These are phyloP conservation scores for Notospermus geniculatus DNA, from an alignment of 1,140 invertebrate species.

Conservation along the genomic window DNA sequence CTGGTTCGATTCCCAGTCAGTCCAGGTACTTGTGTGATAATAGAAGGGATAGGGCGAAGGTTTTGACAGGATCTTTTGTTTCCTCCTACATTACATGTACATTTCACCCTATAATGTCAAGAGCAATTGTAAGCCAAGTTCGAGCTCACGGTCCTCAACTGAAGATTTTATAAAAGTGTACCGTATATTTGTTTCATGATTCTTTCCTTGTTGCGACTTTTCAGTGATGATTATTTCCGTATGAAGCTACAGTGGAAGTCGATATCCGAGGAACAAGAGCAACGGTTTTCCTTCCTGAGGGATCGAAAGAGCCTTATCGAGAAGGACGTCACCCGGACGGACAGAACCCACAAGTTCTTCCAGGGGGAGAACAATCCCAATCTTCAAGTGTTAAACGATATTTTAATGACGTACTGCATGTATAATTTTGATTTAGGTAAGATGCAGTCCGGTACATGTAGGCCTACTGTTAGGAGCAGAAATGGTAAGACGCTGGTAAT, in stretches of 20 bases:
- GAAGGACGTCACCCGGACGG: slow-evolving; percentile 96
- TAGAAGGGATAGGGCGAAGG: too few relatives aligned
- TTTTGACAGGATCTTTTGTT: too few relatives aligned
- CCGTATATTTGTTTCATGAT: not conserved
- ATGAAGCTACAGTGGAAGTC: slow-evolving; percentile 98
- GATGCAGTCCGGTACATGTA: slow-evolving; percentile 18
- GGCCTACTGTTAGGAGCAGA: too few relatives aligned
- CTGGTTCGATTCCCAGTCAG: too few relatives aligned
- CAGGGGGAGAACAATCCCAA: slow-evolving; percentile 89
- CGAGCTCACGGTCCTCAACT: not conserved
- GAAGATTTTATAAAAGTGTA: slow-evolving; percentile 12
- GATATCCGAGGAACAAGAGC: slow-evolving; percentile 83
- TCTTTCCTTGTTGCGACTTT: slow-evolving; percentile 23
- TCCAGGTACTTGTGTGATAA: too few relatives aligned
- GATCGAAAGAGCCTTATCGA: slow-evolving; percentile 94
- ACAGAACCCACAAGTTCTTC: slow-evolving; percentile 87
- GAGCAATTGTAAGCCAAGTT: too few relatives aligned
- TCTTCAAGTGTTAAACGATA: slow-evolving; percentile 79
- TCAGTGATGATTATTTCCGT: slow-evolving; percentile 79
- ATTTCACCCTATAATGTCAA: too few relatives aligned
- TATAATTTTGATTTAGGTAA: slow-evolving; percentile 96
- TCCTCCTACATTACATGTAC: too few relatives aligned
- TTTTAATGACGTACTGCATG: slow-evolving; percentile 99
- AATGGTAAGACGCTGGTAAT: too few relatives aligned
- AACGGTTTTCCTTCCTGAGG: slow-evolving; percentile 80